These are phyloP conservation scores for Podarcis siculus DNA, from an alignment of 2,797 vertebrate species.

Conservation along the genomic window DNA sequence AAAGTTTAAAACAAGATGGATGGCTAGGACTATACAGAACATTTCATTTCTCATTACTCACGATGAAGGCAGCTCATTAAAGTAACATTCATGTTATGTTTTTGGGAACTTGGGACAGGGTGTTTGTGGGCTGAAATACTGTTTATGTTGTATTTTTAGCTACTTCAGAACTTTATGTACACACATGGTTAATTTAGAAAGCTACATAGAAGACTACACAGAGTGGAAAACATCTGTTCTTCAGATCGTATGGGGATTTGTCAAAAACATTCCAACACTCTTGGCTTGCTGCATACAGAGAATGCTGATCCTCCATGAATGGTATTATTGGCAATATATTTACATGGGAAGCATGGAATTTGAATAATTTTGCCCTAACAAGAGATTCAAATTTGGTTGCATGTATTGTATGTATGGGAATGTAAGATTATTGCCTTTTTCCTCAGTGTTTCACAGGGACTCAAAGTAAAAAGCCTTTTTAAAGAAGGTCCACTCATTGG, in stretches of 20 bases:
- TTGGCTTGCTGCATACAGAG: background rate
- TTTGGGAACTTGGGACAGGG: background rate
- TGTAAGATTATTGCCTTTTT: background rate
- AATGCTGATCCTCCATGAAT: background rate
- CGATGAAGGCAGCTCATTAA: background rate
- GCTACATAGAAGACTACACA: background rate
- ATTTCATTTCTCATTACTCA: background rate
- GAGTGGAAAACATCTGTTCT: constrained; percentile 7
- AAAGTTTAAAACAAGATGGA: background rate
- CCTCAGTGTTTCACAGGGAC: background rate
- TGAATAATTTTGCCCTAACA: background rate
- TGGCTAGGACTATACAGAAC: background rate
- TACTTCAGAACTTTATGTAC: background rate
- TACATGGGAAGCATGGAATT: background rate
- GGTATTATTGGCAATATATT: background rate
- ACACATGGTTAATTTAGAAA: background rate
- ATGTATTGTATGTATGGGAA: background rate
- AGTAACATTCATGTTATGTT: background rate
- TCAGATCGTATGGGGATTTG: background rate
- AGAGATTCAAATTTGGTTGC: background rate
- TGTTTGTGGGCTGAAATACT: background rate
- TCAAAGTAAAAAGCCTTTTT: background rate
- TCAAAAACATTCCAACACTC: background rate
- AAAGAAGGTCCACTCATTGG: background rate
- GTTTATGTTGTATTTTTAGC: background rate